phyloP scores from a whole-genome alignment of 2,888 invertebrate species.

The Polyommatus icarus region DNA sequence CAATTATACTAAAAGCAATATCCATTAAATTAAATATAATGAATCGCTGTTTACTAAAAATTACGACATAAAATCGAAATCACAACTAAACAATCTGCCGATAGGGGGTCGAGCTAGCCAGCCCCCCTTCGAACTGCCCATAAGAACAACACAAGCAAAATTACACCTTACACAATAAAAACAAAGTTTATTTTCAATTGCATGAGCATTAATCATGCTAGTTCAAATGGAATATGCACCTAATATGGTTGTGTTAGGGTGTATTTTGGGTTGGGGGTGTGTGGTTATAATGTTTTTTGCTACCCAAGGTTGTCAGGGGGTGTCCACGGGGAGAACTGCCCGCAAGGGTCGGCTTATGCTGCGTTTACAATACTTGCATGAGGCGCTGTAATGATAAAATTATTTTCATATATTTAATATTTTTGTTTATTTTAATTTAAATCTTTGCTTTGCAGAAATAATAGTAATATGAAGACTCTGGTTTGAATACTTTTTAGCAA shows the following conservation, averaged over 20 bases:
- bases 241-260: conserved; percentile 43
- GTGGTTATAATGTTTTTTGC: conserved; percentile 66
- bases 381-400: background rate
- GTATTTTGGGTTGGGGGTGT: conserved; percentile 44
- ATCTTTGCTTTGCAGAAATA: conserved; percentile 33
- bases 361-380: background rate
- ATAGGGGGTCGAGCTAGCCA: conserved; percentile 21
- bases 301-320: conserved; percentile 63
- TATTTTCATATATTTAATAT: background rate
- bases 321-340: conserved; percentile 77
- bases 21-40: background rate
- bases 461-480: no score
- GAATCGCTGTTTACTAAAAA: background rate
- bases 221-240: background rate
- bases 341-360: conserved; percentile 58
- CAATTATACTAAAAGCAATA: background rate
- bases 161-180: background rate
- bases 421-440: conserved; percentile 69
- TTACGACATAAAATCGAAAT: conserved; percentile 23
- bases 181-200: conserved; percentile 4
- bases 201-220: background rate
- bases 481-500: no score
- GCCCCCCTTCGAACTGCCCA: conserved; percentile 25
- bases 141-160: background rate
- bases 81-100: conserved; percentile 29